These are phyloP conservation scores for Notospermus geniculatus DNA, from an alignment of 1,140 invertebrate species.

Conservation along the genomic window DNA sequence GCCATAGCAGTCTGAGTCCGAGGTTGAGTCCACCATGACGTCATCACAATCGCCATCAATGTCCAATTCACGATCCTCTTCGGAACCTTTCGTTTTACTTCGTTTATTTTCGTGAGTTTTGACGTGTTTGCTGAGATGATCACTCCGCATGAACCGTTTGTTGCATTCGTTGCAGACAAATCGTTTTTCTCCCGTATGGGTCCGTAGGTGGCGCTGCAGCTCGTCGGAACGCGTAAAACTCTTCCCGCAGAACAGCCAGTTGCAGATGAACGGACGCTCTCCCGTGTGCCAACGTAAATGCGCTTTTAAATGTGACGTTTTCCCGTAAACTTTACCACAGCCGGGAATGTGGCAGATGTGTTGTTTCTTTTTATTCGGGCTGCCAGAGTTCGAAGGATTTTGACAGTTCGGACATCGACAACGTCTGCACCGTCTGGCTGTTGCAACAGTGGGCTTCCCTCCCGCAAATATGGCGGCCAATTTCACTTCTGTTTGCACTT, in stretches of 20 bases:
- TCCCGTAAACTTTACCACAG: constrained; percentile 94
- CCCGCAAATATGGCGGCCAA: constrained; percentile 4
- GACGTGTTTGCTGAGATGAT: constrained; percentile 56
- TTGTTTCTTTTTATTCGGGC: constrained; percentile 68
- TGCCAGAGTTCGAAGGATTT: constrained; percentile 27
- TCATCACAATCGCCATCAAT: constrained; percentile 21
- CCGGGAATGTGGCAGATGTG: constrained; percentile 99
- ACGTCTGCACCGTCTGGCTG: constrained; percentile 41
- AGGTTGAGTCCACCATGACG: background rate
- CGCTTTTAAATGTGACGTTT: constrained; percentile 76
- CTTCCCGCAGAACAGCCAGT: constrained; percentile 83
- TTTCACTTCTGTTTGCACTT: background rate
- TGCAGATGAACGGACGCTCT: constrained; percentile 64
- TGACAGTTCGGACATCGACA: constrained; percentile 55
- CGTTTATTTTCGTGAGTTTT: constrained; percentile 53
- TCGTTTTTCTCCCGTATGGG: constrained; percentile 93
- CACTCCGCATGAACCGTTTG: constrained; percentile 87
- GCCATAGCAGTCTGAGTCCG: too few relatives aligned
- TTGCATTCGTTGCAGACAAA: constrained; percentile 85
- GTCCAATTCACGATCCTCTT: constrained; percentile 22
- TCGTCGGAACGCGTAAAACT: constrained; percentile 93
- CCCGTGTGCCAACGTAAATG: constrained; percentile 61
- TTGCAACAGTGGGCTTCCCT: constrained; percentile 10
- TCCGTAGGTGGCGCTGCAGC: constrained; percentile 82
- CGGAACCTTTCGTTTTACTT: constrained; percentile 19